These are phyloP conservation scores for Artibeus jamaicensis DNA, from an alignment of 2,797 vertebrate species.

Conservation along the genomic window DNA sequence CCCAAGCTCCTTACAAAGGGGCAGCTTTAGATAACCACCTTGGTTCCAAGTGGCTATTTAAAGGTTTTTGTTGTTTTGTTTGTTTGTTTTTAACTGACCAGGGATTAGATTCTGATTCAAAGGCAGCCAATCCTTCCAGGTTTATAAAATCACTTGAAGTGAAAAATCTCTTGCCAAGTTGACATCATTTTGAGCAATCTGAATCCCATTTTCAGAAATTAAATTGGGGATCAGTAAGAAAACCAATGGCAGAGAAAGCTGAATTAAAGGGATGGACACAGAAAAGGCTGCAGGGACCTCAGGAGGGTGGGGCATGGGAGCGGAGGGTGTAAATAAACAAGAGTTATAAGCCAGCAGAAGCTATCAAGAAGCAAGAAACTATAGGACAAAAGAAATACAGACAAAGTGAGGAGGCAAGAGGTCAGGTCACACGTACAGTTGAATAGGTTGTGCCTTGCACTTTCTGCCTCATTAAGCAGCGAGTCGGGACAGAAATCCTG, in stretches of 20 bases:
- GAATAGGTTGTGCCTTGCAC: no score
- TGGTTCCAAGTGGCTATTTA: background rate
- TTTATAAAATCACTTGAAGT: background rate
- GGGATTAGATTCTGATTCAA: background rate
- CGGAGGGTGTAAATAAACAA: background rate
- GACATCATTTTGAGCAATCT: background rate
- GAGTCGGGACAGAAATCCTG: background rate
- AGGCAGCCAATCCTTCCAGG: background rate
- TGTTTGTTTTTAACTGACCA: background rate
- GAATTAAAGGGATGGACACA: background rate
- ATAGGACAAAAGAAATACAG: background rate
- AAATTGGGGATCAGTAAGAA: background rate
- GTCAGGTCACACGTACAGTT: rapidly evolving
- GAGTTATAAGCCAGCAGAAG: background rate
- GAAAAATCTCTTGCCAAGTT: background rate
- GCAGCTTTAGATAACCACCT: background rate
- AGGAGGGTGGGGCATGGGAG: background rate
- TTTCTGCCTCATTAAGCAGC: background rate
- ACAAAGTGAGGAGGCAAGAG: background rate
- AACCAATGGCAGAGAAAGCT: background rate
- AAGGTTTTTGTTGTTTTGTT: background rate
- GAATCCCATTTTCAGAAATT: slow-evolving; percentile 16
- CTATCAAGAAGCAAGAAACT: background rate
- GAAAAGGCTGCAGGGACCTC: background rate
- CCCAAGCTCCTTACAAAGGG: background rate